A percentile compares a stretch with the other conserved stretches of the same genome.
phyloP scores from a whole-genome alignment of 2,888 invertebrate genomes.

The Hydropsyche betteni region DNA sequence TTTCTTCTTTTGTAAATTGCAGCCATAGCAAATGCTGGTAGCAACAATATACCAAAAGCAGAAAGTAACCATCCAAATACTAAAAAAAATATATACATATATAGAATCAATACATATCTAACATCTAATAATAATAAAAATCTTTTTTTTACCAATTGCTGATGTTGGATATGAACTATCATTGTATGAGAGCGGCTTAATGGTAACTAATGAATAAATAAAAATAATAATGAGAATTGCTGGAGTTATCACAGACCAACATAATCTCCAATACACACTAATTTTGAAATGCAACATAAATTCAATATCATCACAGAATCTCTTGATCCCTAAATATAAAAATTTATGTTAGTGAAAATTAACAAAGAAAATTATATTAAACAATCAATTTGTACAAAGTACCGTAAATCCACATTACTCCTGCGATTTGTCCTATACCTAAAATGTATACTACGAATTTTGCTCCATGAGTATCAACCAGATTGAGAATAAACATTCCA shows the following conservation, averaged over 20 bases:
- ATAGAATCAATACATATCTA: too few species aligned
- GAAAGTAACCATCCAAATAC: conserved; percentile 61
- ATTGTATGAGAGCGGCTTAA: conserved; percentile 61
- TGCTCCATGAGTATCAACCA: conserved; percentile 79
- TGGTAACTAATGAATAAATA: conserved; percentile 62
- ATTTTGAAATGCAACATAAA: conserved; percentile 68
- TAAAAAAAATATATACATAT: conserved; percentile 52
- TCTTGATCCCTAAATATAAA: conserved; percentile 60
- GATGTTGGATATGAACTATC: conserved; percentile 58
- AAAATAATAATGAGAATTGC: conserved; percentile 64
- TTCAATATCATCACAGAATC: conserved; percentile 68
- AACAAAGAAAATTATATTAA: background rate
- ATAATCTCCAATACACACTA: conserved; percentile 68
- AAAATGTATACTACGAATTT: conserved; percentile 76
- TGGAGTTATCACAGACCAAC: conserved; percentile 69
- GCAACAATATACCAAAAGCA: conserved; percentile 56
- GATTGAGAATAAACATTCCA: conserved; percentile 75
- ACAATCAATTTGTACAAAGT: background rate
- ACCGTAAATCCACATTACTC: conserved; percentile 81
- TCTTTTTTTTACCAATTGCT: conserved; percentile 57
- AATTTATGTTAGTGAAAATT: conserved; percentile 17
- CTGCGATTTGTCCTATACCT: conserved; percentile 73
- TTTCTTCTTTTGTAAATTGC: conserved; percentile 29
- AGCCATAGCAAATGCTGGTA: conserved; percentile 57
- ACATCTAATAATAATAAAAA: conserved; percentile 31